Evolutionary conservation across 2,888 invertebrate species (phyloP), one percentile per base, ranked within the genome.

Genomic region (Aporophyla nigra): DNA sequence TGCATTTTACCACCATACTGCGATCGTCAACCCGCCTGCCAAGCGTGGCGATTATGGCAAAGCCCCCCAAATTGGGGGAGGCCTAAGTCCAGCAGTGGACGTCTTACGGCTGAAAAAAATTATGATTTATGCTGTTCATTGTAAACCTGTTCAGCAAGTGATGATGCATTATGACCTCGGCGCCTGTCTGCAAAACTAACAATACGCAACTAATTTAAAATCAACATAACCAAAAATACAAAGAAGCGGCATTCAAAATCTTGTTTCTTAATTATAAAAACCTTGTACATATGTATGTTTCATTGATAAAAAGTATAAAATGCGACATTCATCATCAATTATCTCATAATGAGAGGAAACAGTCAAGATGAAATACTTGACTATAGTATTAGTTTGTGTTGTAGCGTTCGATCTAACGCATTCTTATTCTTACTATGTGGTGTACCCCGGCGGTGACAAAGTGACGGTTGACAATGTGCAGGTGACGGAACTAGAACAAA

Each of bases 361-460:
- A 24, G 40, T 24, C 40, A 65, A 24, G 6, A 79, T 79, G 79
- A 59, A 33, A 33, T 69, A 59, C 54, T 76, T 56, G 21, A 7
- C n/a, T 1, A 7, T 76, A 19, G 0, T 59, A 7, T 58, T 79
- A 40, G n/a, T 79, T 75, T 54, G 49, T 65, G 76, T 61, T 43
- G 0, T 69, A 43, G 14, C 59, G 12, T 27, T 49, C 1, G 24
- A 65, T 51, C 12, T 54, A 14, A 58, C 63, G 0, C 12, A 58
- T 14, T 46, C 43, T 24, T 46, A 51, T 33, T 77, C 80, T 24
- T 51, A 77, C 51, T 56, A 80, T 24, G 54, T 65, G 24, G 72
- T 72, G 5, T 71, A 71, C 53, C 71, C 71, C 3, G 72, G 72
- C 12, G 71, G 72, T 12, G 7, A n/a, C 5, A 72, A 43, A 72